Conservation (phyloP, 2,113 vertebrate genomes). For the Oceanites oceanicus region DNA sequence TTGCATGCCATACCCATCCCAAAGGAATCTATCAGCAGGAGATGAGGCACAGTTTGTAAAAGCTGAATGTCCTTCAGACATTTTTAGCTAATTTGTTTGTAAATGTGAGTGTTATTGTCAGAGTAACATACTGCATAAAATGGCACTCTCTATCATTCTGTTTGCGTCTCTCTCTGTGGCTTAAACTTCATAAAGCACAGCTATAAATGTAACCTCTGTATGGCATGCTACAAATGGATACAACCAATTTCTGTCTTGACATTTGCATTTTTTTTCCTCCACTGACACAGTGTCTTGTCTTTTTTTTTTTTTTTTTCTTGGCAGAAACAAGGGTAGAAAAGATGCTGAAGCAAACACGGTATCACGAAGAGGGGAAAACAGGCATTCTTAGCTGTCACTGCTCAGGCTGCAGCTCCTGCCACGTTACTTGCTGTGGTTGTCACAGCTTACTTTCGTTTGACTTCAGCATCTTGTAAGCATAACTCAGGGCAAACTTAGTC, state of each 20-base stretch:
- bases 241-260: not conserved
- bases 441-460: not conserved
- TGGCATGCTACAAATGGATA: not conserved
- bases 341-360: not conserved
- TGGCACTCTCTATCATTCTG: slow-evolving; percentile 37
- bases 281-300: not conserved
- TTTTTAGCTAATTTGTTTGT: slow-evolving; percentile 75
- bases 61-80: slow-evolving; percentile 72
- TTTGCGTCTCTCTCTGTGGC: slow-evolving; percentile 21
- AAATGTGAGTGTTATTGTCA: slow-evolving; percentile 69
- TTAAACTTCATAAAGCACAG: slow-evolving; percentile 7
- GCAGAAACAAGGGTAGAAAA: not conserved
- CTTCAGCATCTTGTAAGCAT: not conserved
- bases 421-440: not conserved
- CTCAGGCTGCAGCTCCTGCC: not conserved
- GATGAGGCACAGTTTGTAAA: slow-evolving; percentile 74
- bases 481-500: not conserved
- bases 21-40: slow-evolving; percentile 74
- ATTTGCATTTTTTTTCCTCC: not conserved
- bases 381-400: not conserved
- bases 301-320: not conserved
- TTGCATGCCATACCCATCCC: slow-evolving; percentile 36
- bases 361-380: not conserved
- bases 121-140: slow-evolving; percentile 39
- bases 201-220: slow-evolving; percentile 1